Evolutionary conservation across 2,113 vertebrate genomes (phyloP).

Genomic region (Anoplopoma fimbria): DNA sequence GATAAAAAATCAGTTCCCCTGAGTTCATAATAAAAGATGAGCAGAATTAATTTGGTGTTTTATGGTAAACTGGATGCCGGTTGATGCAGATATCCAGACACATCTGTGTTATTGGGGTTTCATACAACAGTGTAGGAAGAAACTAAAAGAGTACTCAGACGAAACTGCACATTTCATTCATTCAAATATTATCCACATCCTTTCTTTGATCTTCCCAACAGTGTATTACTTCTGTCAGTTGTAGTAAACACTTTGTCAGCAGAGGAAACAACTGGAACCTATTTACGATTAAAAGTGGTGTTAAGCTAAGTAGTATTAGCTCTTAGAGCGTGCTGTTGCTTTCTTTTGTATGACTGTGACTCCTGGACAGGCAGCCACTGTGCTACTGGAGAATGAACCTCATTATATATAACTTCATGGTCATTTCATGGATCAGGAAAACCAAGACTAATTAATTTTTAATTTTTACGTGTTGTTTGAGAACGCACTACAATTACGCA

Average conservation of each 20-base stretch:
- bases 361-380: not conserved
- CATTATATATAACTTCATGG: not conserved
- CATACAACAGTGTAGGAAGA: not conserved
- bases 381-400: not conserved
- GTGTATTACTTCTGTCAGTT: too few relatives aligned
- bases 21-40: not conserved
- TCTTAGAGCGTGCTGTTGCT: too few relatives aligned
- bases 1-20: not conserved
- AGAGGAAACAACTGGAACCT: not conserved
- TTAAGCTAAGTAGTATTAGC: not conserved
- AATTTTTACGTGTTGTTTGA: conserved; percentile 16
- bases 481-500: not conserved
- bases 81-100: not conserved
- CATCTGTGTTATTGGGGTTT: not conserved
- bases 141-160: not conserved
- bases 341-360: not conserved
- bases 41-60: not conserved
- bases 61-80: not conserved
- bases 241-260: not conserved
- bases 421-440: not conserved
- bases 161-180: not conserved
- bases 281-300: not conserved
- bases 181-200: not conserved
- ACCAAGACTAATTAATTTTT: not conserved
- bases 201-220: not conserved